phyloP scores from a whole-genome alignment of 2,797 vertebrate genomes.

The Pipistrellus pipistrellus region DNA sequence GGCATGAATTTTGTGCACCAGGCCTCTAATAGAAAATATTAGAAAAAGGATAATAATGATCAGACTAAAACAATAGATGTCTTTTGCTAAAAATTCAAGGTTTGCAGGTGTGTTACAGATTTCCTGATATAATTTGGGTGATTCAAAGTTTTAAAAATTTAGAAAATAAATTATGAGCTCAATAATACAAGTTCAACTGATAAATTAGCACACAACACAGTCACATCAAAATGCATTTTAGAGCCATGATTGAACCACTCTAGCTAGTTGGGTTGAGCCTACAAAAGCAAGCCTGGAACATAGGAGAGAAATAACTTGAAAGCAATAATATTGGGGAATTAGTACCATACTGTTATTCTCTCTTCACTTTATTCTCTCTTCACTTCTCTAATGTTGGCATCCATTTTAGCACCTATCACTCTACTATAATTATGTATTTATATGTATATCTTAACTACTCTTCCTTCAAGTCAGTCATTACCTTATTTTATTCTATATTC shows the following conservation, averaged over 20 bases:
- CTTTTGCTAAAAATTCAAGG: neutral
- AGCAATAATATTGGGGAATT: neutral
- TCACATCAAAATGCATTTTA: neutral
- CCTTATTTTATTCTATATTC: constrained; percentile 5
- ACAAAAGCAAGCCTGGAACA: neutral
- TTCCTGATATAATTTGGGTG: neutral
- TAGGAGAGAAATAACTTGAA: neutral
- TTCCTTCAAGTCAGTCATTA: neutral
- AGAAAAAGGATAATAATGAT: neutral
- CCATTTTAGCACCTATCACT: neutral
- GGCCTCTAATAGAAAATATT: neutral
- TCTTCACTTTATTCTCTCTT: neutral
- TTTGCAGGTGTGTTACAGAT: neutral
- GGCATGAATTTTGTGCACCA: no score
- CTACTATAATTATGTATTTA: neutral
- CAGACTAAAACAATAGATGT: neutral
- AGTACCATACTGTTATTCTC: neutral
- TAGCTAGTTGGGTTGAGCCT: neutral
- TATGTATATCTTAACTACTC: neutral
- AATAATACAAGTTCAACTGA: neutral
- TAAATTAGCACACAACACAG: neutral
- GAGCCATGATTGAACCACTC: neutral
- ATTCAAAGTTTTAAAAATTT: neutral
- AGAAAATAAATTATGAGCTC: neutral
- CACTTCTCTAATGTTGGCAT: neutral